phyloP scores from a whole-genome alignment of 2,113 vertebrate species.

The Tragelaphus imberbis region DNA sequence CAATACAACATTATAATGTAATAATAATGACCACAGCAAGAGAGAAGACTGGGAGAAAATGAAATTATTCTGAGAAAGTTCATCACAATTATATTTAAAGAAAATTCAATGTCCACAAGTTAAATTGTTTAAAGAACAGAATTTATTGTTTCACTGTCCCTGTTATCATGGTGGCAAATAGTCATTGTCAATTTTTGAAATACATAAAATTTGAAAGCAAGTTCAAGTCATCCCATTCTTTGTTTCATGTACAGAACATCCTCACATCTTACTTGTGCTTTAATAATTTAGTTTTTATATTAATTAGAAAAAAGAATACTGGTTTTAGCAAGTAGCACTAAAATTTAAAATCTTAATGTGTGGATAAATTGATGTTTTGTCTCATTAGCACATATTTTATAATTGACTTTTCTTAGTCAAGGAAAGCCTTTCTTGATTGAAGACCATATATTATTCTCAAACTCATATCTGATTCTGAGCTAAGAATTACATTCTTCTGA shows the following conservation, averaged over 20 bases:
- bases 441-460: neutral
- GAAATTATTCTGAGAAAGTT: conserved; percentile 40
- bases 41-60: neutral
- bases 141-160: neutral
- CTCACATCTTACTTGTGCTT: neutral
- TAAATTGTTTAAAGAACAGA: conserved; percentile 14
- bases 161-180: neutral
- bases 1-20: conserved; percentile 4
- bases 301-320: neutral
- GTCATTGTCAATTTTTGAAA: neutral
- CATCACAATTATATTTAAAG: conserved; percentile 39
- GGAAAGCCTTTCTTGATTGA: neutral
- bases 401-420: neutral
- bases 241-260: neutral
- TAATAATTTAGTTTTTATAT: neutral
- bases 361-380: neutral
- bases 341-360: neutral
- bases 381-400: neutral
- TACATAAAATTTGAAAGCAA: conserved; percentile 1
- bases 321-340: neutral
- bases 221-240: neutral
- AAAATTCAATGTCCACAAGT: conserved; percentile 38
- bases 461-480: neutral
- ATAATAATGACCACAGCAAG: conserved; percentile 35
- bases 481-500: neutral